Base-by-base conservation (phyloP, 2,888 invertebrate genomes). In the Tipula confusa region DNA sequence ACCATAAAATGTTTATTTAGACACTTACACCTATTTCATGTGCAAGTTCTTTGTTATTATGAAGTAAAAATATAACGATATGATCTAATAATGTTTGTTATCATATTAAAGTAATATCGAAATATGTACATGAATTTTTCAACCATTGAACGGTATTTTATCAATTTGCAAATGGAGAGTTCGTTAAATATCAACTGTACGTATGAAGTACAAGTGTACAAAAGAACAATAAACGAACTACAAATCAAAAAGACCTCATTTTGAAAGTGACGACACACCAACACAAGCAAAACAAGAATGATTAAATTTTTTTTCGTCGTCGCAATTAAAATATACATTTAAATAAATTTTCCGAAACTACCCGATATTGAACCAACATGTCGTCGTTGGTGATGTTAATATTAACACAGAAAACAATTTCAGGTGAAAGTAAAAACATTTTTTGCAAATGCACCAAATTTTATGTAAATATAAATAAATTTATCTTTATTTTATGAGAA, bases 351-450 rank as follows among this genome's bases (percentile, higher is more conserved):
- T 29, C 80, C 80, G 80, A 82, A 82, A 82, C 18, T 18, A 33
- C 31, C 82, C 82, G 82, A 82, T 33, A 82, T 33, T 36, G 36
- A 82, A 82, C 82, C 82, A 82, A 82, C 82, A 82, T 82, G 82
- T 82, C 82, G 82, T 82, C 82, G 82, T 80, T 31, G 80, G 64
- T 64, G 11, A 64, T 82, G 18, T 33, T 33, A 33, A 82, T 33
- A 18, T n/a, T 82, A 82, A 82, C 82, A 82, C 29, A 15, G 33
- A 82, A 82, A 33, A 82, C 29, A 82, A 33, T 82, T 82, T 80
- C 80, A 80, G 82, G 82, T 82, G 82, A 82, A 82, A 82, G 82
- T 82, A 82, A 82, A 82, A 82, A 82, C 82, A 82, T 82, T 82
- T n/a, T 82, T 82, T 33, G 82, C 82, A 33, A 81, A 81, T 43